phyloP scores from a whole-genome alignment of 2,113 vertebrate species.

The Gorsachius goisagi region DNA sequence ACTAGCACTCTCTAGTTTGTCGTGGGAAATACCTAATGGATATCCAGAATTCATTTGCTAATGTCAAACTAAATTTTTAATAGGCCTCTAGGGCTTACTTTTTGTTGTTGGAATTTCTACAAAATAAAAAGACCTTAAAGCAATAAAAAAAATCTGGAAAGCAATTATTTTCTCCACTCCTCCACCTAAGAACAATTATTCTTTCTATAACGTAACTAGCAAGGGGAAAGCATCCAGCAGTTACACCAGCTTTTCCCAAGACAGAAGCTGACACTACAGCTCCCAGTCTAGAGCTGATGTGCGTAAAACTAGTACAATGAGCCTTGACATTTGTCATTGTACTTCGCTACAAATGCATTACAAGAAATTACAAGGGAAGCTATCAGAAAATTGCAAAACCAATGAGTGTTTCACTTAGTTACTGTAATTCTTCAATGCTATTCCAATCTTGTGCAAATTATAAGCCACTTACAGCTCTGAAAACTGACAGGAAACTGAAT shows the following conservation, averaged over 20 bases:
- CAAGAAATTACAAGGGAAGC: conserved; percentile 78
- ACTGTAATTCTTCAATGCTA: conserved; percentile 78
- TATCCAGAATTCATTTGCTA: not conserved
- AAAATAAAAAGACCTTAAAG: not conserved
- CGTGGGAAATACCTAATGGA: not conserved
- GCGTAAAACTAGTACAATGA: conserved; percentile 12
- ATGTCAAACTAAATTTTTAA: not conserved
- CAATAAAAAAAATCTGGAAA: not conserved
- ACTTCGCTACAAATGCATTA: conserved; percentile 62
- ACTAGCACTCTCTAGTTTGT: not conserved
- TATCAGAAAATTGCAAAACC: conserved; percentile 81
- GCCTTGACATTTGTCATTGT: conserved; percentile 64
- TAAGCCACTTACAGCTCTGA: conserved; percentile 72
- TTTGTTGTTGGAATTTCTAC: not conserved
- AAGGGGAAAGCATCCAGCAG: conserved; percentile 1
- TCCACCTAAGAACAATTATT: not conserved
- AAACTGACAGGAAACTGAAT: conserved; percentile 70
- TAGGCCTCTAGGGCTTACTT: not conserved
- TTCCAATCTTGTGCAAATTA: conserved; percentile 78
- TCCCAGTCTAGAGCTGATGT: not conserved
- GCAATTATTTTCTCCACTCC: not conserved
- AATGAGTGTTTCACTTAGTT: conserved; percentile 75
- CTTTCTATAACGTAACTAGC: not conserved
- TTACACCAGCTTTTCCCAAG: not conserved
- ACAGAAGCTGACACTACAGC: conserved; percentile 19